Conservation (phyloP, 2,797 vertebrate genomes). For the Chanos chanos region DNA sequence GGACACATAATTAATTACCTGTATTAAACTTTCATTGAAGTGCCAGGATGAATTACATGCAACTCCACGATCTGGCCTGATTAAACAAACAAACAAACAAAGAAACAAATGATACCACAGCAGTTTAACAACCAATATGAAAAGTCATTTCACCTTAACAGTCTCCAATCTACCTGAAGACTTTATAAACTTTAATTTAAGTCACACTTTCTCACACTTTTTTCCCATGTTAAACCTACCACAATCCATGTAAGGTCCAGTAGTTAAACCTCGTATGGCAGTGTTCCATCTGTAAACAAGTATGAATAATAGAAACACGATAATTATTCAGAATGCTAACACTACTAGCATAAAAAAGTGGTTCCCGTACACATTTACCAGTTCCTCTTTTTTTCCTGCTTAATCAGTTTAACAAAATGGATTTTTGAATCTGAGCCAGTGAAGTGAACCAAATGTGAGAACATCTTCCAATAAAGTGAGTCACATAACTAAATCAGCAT, state of each 20-base stretch:
- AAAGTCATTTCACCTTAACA: no score
- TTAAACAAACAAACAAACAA: neutral
- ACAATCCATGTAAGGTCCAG: slow-evolving; percentile 78
- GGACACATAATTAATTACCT: slow-evolving; percentile 53
- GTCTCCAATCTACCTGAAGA: neutral
- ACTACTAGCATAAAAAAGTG: no score
- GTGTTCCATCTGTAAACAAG: slow-evolving; percentile 59
- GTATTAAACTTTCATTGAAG: slow-evolving; percentile 68
- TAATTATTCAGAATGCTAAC: no score
- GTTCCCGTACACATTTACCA: no score
- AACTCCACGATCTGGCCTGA: slow-evolving; percentile 66
- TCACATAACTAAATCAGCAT: neutral
- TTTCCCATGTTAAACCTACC: slow-evolving; percentile 52
- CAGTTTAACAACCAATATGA: neutral
- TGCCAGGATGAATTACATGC: slow-evolving; percentile 72
- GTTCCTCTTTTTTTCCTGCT: no score
- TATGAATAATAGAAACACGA: no score
- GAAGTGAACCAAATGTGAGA: neutral
- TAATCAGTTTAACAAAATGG: neutral
- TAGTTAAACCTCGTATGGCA: slow-evolving; percentile 64
- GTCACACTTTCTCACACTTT: neutral
- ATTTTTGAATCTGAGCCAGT: neutral
- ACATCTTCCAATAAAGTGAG: neutral
- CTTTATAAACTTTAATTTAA: neutral
- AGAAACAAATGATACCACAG: neutral